Evolutionary conservation across 2,888 invertebrate genomes (phyloP), one percentile per base, ranked within the genome.

Genomic region (Lepidocyrtoides sp.): DNA sequence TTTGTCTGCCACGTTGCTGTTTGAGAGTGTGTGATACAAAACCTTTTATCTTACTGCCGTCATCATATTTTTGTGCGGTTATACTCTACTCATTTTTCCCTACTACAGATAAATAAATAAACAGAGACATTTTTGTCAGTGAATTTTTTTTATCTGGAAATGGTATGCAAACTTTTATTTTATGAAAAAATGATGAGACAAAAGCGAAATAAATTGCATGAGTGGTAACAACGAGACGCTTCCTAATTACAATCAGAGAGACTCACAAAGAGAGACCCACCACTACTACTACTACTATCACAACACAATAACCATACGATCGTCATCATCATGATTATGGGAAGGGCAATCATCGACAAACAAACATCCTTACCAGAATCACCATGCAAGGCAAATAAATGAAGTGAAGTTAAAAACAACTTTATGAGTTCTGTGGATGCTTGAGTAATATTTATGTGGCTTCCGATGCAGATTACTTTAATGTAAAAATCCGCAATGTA

Each of bases 171-270:
- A 75, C 17, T 29, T n/a, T n/a, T n/a, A n/a, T n/a, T n/a, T n/a
- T n/a, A n/a, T 2, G 29, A 51, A 48, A 36, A 17, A 29, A 57
- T 5, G 60, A 51, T 79, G 81, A 81, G 60, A 57, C n/a, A 82
- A 82, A 82, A 20, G 32, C 23, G 12, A 41, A 82, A 77, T 60
- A 86, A 77, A 86, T 41, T 86, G 60, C 51, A 77, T 69, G 88
- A 69, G 81, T 69, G 63, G 44, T 75, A 66, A 66, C 57, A 83
- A 83, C 57, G 82, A 89, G 82, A 54, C 44, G 89, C 72, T 89
- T 83, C 89, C 89, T 89, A 89, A 89, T 89, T 89, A 89, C 75
- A 77, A 51, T 77, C 72, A n/a, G n/a, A n/a, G n/a, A n/a, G n/a
- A n/a, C n/a, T n/a, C n/a, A n/a, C n/a, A n/a, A n/a, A n/a, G n/a